A percentile compares a stretch with the other conserved stretches of the same genome.
Evolutionary conservation across 2,113 vertebrate species (phyloP).

Genomic region (Sminthopsis crassicaudata): DNA sequence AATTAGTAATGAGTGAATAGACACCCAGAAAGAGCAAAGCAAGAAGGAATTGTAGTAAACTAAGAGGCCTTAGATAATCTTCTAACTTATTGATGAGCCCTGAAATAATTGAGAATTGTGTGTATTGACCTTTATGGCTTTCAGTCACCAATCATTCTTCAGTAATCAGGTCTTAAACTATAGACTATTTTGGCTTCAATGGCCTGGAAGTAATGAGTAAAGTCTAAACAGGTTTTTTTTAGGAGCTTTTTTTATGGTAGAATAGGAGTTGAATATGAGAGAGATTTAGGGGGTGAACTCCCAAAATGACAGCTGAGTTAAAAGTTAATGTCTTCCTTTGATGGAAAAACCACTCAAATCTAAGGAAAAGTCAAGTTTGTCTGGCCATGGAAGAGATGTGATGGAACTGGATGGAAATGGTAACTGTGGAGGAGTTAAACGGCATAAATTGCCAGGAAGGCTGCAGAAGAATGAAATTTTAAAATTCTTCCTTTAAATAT

Average conservation of each 20-base stretch:
- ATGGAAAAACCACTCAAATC: not conserved
- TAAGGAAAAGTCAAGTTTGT: not conserved
- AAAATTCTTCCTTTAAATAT: not conserved
- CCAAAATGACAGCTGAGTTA: conserved; percentile 16
- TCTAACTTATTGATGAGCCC: not conserved
- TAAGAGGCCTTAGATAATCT: not conserved
- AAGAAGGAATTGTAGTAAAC: not conserved
- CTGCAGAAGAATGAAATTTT: not conserved
- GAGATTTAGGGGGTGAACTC: not conserved
- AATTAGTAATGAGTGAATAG: not conserved
- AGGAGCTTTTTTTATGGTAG: conserved; percentile 2
- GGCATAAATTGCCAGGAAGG: not conserved
- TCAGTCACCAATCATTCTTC: conserved; percentile 17
- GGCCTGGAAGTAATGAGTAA: conserved; percentile 29
- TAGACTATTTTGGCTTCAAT: conserved; percentile 5
- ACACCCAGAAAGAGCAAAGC: not conserved
- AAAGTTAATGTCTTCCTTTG: not conserved
- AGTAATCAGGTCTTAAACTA: conserved; percentile 10
- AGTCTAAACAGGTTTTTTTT: conserved; percentile 31
- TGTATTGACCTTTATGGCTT: not conserved
- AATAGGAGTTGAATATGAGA: not conserved
- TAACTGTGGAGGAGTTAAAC: not conserved
- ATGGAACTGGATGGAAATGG: not conserved
- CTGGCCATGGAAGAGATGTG: not conserved
- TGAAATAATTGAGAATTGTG: conserved; percentile 13